phyloP scores from a whole-genome alignment of 2,113 vertebrate species.

The Percina caprodes region DNA sequence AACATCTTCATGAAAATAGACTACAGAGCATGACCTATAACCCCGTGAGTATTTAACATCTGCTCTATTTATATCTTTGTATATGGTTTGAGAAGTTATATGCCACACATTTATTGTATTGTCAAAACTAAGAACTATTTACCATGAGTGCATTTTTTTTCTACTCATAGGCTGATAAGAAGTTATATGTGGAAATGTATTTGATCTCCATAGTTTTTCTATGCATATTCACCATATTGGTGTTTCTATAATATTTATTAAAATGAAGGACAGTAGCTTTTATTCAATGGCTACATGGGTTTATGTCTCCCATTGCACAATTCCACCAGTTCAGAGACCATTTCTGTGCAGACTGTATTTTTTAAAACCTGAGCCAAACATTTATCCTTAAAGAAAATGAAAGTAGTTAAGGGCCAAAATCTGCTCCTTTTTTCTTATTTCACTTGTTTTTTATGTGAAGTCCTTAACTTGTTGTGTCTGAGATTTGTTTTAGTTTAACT shows the following conservation, averaged over 20 bases:
- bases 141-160: slow-evolving; percentile 33
- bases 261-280: slow-evolving; percentile 68
- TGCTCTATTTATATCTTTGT: slow-evolving; percentile 55
- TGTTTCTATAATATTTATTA: slow-evolving; percentile 77
- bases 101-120: slow-evolving; percentile 28
- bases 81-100: slow-evolving; percentile 45
- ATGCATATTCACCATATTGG: slow-evolving; percentile 84
- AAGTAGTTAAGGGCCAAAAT: slow-evolving; percentile 20
- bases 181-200: slow-evolving; percentile 32
- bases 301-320: slow-evolving; percentile 67
- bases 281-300: slow-evolving; percentile 47
- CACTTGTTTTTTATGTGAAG: slow-evolving; percentile 18
- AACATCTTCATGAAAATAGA: slow-evolving; percentile 14
- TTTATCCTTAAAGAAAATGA: slow-evolving; percentile 51
- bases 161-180: slow-evolving; percentile 23
- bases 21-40: slow-evolving; percentile 15
- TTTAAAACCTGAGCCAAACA: slow-evolving; percentile 62
- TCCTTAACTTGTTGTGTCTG: slow-evolving; percentile 49
- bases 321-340: slow-evolving; percentile 60
- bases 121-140: slow-evolving; percentile 39
- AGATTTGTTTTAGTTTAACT: slow-evolving; percentile 57
- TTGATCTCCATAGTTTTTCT: slow-evolving; percentile 50
- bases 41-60: slow-evolving; percentile 33
- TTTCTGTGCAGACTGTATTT: slow-evolving; percentile 44
- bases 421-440: slow-evolving; percentile 3